Base-by-base conservation (phyloP, 2,888 invertebrate genomes). In the Carabus problematicus region DNA sequence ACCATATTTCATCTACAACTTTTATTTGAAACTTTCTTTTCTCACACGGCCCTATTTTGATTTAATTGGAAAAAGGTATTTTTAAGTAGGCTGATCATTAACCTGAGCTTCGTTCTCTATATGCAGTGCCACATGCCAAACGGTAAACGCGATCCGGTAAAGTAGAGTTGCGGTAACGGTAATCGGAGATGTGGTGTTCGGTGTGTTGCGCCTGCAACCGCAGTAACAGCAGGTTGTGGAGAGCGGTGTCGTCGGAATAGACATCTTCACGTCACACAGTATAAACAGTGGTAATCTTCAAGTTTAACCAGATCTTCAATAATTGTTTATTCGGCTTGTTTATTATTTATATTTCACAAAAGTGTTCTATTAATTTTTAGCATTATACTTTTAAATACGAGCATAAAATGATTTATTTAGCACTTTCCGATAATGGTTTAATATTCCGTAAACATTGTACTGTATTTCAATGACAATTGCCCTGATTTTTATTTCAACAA, bases 41-140 rank as follows among this genome's bases (percentile, higher is more conserved):
- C 29, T 29, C 2, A 29, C 29, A 29, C 6, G 3, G 29, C 29
- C 29, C 29, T 29, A 29, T 29, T 29, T 29, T 29, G 29, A 29
- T 3, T 29, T 3, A 29, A 29, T 2, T 29, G 29, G 29, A 29
- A 29, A 29, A 29, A 29, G n/a, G n/a, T 14, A 9, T 52, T 18
- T 16, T 1, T 52, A 52, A 52, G 9, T 9, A 52, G 29, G 29
- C 29, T 16, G 19, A 2, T n/a, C n/a, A n/a, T n/a, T n/a, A n/a
- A 68, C 68, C 68, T 68, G 68, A 8, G 40, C 41, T 56, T 76
- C 85, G 80, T 84, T 82, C 79, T 91, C 89, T 73, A 91, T 85
- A 77, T 90, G 87, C 78, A 91, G 87, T 52, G 90, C 89, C 64
- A 89, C 89, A 74, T 90, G 88, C 90, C 91, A 91, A 71, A 91